Percentiles rank a stretch among this genome's conserved stretches.
Conservation (phyloP, 2,113 vertebrate species). For the Laticauda colubrina region DNA sequence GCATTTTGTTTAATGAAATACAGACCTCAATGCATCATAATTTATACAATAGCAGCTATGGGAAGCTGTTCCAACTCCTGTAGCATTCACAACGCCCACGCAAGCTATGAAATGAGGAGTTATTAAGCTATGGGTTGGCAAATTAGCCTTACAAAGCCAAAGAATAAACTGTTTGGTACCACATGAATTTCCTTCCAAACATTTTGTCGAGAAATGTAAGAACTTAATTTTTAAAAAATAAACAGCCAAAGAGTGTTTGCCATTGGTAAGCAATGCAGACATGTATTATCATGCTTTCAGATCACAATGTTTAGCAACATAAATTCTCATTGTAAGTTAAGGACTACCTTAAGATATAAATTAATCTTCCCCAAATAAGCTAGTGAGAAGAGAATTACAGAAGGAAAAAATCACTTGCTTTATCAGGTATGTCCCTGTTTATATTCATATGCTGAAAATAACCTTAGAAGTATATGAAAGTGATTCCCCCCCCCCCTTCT, state of each 20-base stretch:
- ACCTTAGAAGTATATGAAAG: not conserved
- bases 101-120: not conserved
- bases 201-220: not conserved
- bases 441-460: not conserved
- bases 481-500: not conserved
- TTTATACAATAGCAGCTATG: not conserved
- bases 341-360: not conserved
- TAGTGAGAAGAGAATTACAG: not conserved
- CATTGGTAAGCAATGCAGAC: not conserved
- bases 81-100: not conserved
- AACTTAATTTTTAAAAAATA: not conserved
- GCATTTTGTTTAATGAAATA: not conserved
- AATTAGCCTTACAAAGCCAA: not conserved
- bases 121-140: not conserved
- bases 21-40: not conserved
- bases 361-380: not conserved
- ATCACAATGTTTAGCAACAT: not conserved
- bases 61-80: not conserved
- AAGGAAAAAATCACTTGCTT: not conserved
- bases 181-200: not conserved
- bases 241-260: not conserved
- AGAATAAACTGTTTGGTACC: not conserved
- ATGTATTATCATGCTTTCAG: not conserved
- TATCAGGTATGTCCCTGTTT: not conserved
- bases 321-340: not conserved